phyloP scores from a whole-genome alignment of 1,140 invertebrate genomes.

The Bursaphelenchus mucronatus region DNA sequence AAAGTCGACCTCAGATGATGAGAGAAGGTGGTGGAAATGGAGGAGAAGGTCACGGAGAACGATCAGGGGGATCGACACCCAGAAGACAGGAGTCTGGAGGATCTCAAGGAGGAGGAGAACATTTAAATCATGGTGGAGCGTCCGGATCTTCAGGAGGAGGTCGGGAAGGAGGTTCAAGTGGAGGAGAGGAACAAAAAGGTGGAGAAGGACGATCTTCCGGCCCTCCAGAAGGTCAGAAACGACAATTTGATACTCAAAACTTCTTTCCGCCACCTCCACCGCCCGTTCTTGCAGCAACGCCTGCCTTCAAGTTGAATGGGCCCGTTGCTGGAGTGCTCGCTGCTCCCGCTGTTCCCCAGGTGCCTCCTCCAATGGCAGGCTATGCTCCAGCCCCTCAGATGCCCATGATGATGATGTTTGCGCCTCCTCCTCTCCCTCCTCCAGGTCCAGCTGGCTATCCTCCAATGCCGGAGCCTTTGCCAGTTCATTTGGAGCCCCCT shows the following conservation, averaged over 20 bases:
- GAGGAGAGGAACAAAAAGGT: too few species aligned
- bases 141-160: neutral
- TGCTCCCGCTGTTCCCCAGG: neutral
- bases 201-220: too few species aligned
- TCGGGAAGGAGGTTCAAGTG: neutral
- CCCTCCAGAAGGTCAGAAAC: too few species aligned
- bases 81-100: neutral
- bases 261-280: conserved; percentile 17
- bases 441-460: neutral
- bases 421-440: neutral
- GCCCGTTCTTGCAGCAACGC: neutral
- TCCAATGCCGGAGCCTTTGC: neutral
- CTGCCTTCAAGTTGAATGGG: too few species aligned
- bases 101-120: conserved; percentile 15
- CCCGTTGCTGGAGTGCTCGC: neutral
- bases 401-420: neutral
- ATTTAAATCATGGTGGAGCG: neutral
- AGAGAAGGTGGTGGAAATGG: too few species aligned
- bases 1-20: too few species aligned
- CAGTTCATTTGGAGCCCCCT: too few species aligned
- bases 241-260: neutral
- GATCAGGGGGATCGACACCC: neutral
- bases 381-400: conserved; percentile 3
- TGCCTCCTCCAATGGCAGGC: conserved; percentile 1
- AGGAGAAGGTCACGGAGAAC: too few species aligned